Evolutionary conservation across 2,113 vertebrate genomes (phyloP), one percentile per base, ranked within the genome.

Genomic region (Brevimyrus niger): DNA sequence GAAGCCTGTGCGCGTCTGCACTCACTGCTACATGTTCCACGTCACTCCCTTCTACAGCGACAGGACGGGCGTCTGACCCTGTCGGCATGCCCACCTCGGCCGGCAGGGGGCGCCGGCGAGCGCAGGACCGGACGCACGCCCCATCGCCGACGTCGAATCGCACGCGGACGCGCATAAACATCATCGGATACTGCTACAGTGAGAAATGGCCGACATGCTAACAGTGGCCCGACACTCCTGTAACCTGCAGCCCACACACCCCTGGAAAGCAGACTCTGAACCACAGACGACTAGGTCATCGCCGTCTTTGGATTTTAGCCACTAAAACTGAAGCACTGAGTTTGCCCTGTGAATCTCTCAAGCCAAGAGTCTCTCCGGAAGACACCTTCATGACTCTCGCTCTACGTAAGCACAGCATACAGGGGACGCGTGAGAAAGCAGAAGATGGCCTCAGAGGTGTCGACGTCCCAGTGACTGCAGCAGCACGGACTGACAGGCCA

Each of bases 1-100:
- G 96, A 98, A 98, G 93, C 97, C 98, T 0, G 98, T 99, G 87
- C 96, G 98, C 10, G 98, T 99, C 89, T 99, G 98, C 96, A 99
- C 98, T 46, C 98, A 99, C 95, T 99, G 98, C 96, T 99, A 99
- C 92, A 95, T 99, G 96, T 98, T 99, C 95, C 98, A 99, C 58
- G 98, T 99, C 94, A 99, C 98, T 3, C 98, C 98, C 58, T 99
- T 99, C 96, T 99, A 97, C 95, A 99, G 97, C 61, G 98, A 98
- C 96, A 97, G 96, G 95, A 95, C 97, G 4, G 94, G 94, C 91
- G 91, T 99, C 94, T 99, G 97, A 99, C 89, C 0, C 83, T 23
- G 19, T 8, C 21, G 7, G 19, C 42, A 21, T 46, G 80, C 38
- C 44, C 80, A 47, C 21, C 69, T 31, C 15, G 1, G 38, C 80